Percentiles rank a stretch among this genome's conserved stretches.
These are phyloP conservation scores for Archocentrus centrarchus DNA, from an alignment of 2,113 vertebrate species.

Conservation along the genomic window DNA sequence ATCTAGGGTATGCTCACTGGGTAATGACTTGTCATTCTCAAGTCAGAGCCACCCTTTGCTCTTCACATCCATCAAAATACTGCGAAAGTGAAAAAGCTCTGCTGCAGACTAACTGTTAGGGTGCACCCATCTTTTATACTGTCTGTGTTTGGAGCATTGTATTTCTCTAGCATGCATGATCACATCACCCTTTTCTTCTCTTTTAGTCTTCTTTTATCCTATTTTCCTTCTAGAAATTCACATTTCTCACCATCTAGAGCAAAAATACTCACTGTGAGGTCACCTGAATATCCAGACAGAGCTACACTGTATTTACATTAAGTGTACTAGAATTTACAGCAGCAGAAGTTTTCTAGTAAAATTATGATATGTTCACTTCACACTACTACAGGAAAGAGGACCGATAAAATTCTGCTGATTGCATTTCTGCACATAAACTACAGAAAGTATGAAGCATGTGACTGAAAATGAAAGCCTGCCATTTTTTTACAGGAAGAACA, in stretches of 20 bases:
- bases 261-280: not conserved
- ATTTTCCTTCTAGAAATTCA: not conserved
- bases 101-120: no score
- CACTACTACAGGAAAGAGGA: not conserved
- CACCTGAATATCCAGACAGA: not conserved
- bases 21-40: not conserved
- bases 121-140: no score
- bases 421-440: constrained; percentile 6
- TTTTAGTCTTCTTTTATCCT: not conserved
- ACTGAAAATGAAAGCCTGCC: constrained; percentile 25
- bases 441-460: not conserved
- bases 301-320: not conserved
- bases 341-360: not conserved
- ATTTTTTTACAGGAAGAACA: constrained; percentile 2
- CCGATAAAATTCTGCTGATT: not conserved
- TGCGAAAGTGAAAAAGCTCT: not conserved
- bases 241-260: not conserved
- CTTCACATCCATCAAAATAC: not conserved
- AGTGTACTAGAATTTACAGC: not conserved
- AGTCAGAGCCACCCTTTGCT: not conserved
- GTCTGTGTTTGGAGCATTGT: no score
- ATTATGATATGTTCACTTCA: not conserved
- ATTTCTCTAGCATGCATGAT: not conserved
- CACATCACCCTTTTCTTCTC: rapidly evolving
- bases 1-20: not conserved